These are phyloP conservation scores for Micromussa lordhowensis DNA, from an alignment of 92 coral and sea anemone species.

Conservation along the genomic window DNA sequence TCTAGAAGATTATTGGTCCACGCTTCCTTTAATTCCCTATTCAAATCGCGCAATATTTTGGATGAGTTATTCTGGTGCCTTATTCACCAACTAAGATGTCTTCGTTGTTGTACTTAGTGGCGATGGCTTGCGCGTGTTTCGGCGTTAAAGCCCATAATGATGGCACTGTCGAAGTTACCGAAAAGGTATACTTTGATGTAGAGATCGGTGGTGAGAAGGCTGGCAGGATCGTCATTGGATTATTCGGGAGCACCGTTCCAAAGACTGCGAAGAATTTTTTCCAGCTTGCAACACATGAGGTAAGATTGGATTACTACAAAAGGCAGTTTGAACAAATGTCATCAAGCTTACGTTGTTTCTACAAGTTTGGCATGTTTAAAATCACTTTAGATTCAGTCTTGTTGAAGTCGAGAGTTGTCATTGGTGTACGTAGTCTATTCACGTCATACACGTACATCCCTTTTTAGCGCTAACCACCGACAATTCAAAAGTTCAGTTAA, in stretches of 20 bases:
- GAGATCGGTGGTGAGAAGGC: constrained; percentile 79
- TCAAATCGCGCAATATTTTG: neutral
- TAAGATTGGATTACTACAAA: neutral
- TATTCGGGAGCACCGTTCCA: constrained; percentile 91
- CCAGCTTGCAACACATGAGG: constrained; percentile 89
- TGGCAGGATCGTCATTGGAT: constrained; percentile 89
- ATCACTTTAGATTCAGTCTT: too few relatives aligned
- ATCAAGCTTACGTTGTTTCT: too few relatives aligned
- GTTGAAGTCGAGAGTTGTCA: too few relatives aligned
- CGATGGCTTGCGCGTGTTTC: constrained; percentile 49
- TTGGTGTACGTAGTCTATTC: too few relatives aligned
- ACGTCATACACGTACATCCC: neutral
- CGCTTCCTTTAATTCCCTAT: neutral
- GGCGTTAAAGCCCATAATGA: constrained; percentile 42
- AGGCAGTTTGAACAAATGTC: neutral
- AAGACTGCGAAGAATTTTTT: constrained; percentile 83
- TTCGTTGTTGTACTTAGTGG: constrained; percentile 20
- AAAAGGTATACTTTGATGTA: constrained; percentile 86
- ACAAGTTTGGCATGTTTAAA: too few relatives aligned
- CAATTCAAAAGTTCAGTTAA: too few relatives aligned
- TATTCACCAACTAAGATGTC: constrained; percentile 51
- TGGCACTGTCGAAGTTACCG: constrained; percentile 39
- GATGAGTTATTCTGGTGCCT: constrained; percentile 17
- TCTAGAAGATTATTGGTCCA: constrained; percentile 26
- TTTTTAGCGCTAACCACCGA: too few relatives aligned